Evolutionary conservation across 1,140 invertebrate species (phyloP).

Genomic region (Hestina assimilis): DNA sequence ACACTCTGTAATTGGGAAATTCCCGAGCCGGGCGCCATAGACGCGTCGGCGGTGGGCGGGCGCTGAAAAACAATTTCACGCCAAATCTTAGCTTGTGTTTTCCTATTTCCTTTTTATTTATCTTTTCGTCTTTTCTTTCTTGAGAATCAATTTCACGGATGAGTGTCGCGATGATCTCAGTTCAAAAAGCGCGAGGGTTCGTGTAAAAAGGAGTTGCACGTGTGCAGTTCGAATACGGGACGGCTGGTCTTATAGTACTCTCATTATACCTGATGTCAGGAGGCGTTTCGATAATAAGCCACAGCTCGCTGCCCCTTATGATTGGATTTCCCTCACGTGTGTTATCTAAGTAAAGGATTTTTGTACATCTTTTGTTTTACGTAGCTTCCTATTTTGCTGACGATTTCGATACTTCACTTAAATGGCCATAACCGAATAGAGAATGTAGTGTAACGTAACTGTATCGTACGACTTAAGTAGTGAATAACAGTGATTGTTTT

Average conservation of each 20-base stretch:
- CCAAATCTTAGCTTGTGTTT: slow-evolving; percentile 78
- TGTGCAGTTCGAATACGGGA: slow-evolving; percentile 40
- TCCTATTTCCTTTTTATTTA: slow-evolving; percentile 79
- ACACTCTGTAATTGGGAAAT: slow-evolving; percentile 76
- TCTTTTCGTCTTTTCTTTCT: slow-evolving; percentile 77
- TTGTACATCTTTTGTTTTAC: not conserved
- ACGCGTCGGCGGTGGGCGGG: slow-evolving; percentile 55
- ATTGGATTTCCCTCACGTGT: not conserved
- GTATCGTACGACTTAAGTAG: slow-evolving; percentile 52
- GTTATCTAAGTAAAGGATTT: not conserved
- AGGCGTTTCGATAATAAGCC: slow-evolving; percentile 4
- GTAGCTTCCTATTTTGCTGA: not conserved
- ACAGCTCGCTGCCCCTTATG: not conserved
- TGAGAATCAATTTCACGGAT: slow-evolving; percentile 78
- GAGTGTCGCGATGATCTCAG: slow-evolving; percentile 75
- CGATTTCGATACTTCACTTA: not conserved
- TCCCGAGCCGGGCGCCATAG: slow-evolving; percentile 61
- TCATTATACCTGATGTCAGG: slow-evolving; percentile 1
- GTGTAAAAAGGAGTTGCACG: slow-evolving; percentile 41
- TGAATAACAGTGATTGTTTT: slow-evolving; percentile 74
- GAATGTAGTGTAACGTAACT: slow-evolving; percentile 28
- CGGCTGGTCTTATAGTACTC: not conserved
- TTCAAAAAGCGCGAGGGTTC: slow-evolving; percentile 70
- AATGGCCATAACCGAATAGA: not conserved
- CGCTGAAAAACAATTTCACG: slow-evolving; percentile 78